Evolutionary conservation across 2,888 invertebrate genomes (phyloP).

Genomic region (Chorisops tibialis): DNA sequence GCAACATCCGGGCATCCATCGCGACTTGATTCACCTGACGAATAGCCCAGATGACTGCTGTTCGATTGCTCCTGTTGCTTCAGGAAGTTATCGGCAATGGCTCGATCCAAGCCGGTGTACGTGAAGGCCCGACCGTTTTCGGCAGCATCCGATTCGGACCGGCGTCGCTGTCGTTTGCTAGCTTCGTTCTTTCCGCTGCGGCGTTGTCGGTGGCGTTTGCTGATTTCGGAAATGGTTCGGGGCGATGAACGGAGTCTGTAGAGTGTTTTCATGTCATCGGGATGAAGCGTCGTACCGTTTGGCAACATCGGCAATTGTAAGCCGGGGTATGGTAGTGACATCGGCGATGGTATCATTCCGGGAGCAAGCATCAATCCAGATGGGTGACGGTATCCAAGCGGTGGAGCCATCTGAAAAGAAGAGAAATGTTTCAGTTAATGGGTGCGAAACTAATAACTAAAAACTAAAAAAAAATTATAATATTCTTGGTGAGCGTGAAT

Average conservation of each 20-base stretch:
- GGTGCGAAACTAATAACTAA: too few species aligned
- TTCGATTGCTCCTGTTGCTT: conserved; percentile 47
- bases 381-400: conserved; percentile 19
- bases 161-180: conserved; percentile 47
- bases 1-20: conserved; percentile 46
- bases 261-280: conserved; percentile 15
- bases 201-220: conserved; percentile 34
- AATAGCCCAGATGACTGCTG: conserved; percentile 47
- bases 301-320: conserved; percentile 45
- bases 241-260: conserved; percentile 32
- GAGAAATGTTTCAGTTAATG: neutral
- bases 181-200: conserved; percentile 41
- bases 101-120: conserved; percentile 49
- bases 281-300: conserved; percentile 40
- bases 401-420: conserved; percentile 28
- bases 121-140: conserved; percentile 45
- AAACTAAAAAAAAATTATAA: too few species aligned
- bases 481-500: too few species aligned
- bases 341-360: conserved; percentile 38
- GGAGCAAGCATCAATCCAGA: conserved; percentile 28
- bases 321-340: conserved; percentile 20
- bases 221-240: conserved; percentile 31
- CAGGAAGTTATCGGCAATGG: conserved; percentile 49
- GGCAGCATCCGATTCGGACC: conserved; percentile 47
- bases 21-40: conserved; percentile 37